Base-by-base conservation (phyloP, 2,113 vertebrate species). In the Boleophthalmus pectinirostris region DNA sequence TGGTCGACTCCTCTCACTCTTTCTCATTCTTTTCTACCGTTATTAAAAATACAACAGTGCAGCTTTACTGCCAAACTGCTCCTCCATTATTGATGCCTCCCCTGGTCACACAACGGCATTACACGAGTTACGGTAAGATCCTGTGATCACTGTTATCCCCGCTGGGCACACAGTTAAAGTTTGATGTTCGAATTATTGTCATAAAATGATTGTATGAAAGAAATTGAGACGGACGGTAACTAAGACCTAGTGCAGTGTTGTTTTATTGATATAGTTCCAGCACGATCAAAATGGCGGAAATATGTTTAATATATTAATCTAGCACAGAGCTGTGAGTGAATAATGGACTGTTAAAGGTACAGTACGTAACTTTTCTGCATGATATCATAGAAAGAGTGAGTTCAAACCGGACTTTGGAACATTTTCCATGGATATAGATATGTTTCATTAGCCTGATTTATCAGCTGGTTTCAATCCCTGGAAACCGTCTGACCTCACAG, bases 41-140 rank as follows among this genome's bases (percentile, higher is more conserved):
- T 66, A 74, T 78, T 65, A 70, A 70, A 82, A 66, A 85, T 66
- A 70, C 49, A 78, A 58, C 51, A 69, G 72, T 25, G 47, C 56
- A 3, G 35, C 35, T 35, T 43, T 13, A 18, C 57, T 60, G 35
- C 69, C 35, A 61, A 46, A 60, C 12, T 2, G 15, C 58, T 72
- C 18, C 63, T 43, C 58, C 25, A 33, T 77, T 72, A 81, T 79
- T 77, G 21, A 83, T 69, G 63, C 23, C 61, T 13, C 49, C 9
- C 38, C n/a, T 51, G 51, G 49, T 67, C 68, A 69, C 43, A 68
- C 24, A 33, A 38, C 56, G n/a, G 43, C 23, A 67, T 49, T 29
- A 57, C 63, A 56, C 18, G 13, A 38, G 43, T 73, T 53, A 61
- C 23, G 2, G 20, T 57, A 29, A 57, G 38, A 49, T 15, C 33